A percentile compares a stretch with the other conserved stretches of the same genome.
Evolutionary conservation across 64 coral and sea anemone species (phyloP).

Genomic region (Cladopsammia gracilis): DNA sequence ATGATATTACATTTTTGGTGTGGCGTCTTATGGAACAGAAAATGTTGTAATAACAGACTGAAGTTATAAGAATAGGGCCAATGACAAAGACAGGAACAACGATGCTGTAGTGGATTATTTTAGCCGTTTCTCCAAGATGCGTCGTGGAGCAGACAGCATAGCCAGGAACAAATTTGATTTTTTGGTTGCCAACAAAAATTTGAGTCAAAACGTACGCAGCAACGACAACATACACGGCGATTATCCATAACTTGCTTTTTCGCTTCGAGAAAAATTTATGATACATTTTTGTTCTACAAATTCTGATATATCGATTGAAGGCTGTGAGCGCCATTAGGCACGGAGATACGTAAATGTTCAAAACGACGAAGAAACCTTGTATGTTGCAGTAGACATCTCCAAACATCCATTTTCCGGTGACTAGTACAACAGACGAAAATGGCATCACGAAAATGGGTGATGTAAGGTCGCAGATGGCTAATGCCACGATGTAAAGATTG

Average conservation of each 20-base stretch:
- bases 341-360: constrained; percentile 68
- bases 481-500: constrained; percentile 30
- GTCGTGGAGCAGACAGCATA: constrained; percentile 76
- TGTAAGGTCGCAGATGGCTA: constrained; percentile 62
- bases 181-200: constrained; percentile 43
- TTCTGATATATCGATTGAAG: constrained; percentile 81
- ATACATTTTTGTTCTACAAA: constrained; percentile 68
- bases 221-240: constrained; percentile 21
- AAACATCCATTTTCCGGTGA: constrained; percentile 62
- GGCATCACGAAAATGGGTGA: constrained; percentile 77
- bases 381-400: constrained; percentile 49
- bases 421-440: constrained; percentile 52
- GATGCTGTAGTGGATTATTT: constrained; percentile 66
- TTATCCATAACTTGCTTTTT: constrained; percentile 31
- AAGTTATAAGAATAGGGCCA: constrained; percentile 32
- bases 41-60: constrained; percentile 60
- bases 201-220: constrained; percentile 46
- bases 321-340: constrained; percentile 59
- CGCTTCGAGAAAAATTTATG: constrained; percentile 56
- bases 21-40: constrained; percentile 47
- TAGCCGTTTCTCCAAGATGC: constrained; percentile 48
- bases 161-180: constrained; percentile 48
- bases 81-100: constrained; percentile 48
- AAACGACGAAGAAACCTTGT: constrained; percentile 70
- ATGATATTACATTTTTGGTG: constrained; percentile 43